Base-by-base conservation (phyloP, 2,113 vertebrate species). In the Myiagra hebetior region DNA sequence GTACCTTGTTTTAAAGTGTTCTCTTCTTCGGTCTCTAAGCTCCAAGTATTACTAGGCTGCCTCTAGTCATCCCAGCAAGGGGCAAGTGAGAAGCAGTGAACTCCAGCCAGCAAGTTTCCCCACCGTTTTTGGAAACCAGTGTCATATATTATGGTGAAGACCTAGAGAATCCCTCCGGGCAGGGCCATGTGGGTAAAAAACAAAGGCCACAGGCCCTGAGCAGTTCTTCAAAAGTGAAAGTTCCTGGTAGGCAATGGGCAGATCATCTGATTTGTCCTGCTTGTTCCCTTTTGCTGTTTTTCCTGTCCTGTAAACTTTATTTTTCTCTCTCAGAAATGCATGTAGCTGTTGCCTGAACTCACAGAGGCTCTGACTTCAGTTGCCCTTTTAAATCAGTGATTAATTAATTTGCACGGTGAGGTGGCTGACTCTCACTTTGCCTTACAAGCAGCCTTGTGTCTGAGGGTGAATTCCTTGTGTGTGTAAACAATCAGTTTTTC, bases 371-470 rank as follows among this genome's bases (percentile, higher is more conserved):
- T 84, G 65, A 33, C 44, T 93, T 91, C 64, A 12, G 49, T 89
- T 84, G 41, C 60, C 72, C 90, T 92, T 96, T 91, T 78, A 68
- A 75, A 94, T 67, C 49, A 85, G 82, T 78, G 75, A 74, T 91
- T 94, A 73, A 87, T 87, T 86, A 62, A 82, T 87, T 84, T 89
- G 68, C 72, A 73, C n/a, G 44, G 55, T 60, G 77, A 91, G 80
- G 85, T 76, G 72, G 47, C 88, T 77, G 90, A 47, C 75, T 93
- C 75, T 91, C 5, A 6, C 79, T 94, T 91, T 74, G 67, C 90
- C 87, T 93, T 92, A 86, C 68, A 91, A 94, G 87, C 90, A 94
- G 88, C 72, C 44, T 84, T 8, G 5, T 91, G 88, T 86, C 92
- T 85, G 60, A 5, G 79, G 88, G 64, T 91, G 84, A 96, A 93